Conservation (phyloP, 2,888 invertebrate species). For the Embidobia sp. region DNA sequence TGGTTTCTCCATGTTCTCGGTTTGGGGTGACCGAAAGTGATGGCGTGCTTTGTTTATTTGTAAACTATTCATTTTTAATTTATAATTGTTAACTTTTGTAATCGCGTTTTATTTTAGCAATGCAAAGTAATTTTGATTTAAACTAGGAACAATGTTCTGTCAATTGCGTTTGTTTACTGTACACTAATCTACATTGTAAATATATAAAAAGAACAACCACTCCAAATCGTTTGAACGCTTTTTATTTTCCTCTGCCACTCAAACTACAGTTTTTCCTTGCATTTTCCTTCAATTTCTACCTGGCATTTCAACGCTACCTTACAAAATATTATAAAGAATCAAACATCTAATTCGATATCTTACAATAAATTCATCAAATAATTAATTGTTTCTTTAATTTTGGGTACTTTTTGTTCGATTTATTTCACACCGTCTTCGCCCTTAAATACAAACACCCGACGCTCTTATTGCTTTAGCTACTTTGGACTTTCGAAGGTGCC, state of each 20-base stretch:
- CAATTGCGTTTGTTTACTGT: neutral
- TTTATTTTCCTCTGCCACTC: neutral
- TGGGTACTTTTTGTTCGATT: no score
- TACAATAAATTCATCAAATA: neutral
- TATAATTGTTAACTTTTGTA: neutral
- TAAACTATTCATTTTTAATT: neutral
- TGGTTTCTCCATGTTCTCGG: no score
- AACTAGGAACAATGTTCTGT: neutral
- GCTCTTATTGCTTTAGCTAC: no score
- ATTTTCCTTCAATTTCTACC: neutral
- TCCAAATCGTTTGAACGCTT: no score
- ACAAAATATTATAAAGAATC: constrained; percentile 23
- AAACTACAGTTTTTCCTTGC: neutral
- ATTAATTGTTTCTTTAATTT: no score
- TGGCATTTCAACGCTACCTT: neutral
- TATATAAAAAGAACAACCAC: neutral
- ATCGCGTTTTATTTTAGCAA: neutral
- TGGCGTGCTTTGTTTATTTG: no score
- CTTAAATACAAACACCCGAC: no score
- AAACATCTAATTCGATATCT: neutral
- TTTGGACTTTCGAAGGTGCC: constrained; percentile 90
- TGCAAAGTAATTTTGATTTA: no score
- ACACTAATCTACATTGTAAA: constrained; percentile 2
- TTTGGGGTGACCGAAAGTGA: no score
- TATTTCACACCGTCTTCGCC: no score